Evolutionary conservation across 2,797 vertebrate species (phyloP), one percentile per base, ranked within the genome.

Genomic region (Paedocypris micromegethes): DNA sequence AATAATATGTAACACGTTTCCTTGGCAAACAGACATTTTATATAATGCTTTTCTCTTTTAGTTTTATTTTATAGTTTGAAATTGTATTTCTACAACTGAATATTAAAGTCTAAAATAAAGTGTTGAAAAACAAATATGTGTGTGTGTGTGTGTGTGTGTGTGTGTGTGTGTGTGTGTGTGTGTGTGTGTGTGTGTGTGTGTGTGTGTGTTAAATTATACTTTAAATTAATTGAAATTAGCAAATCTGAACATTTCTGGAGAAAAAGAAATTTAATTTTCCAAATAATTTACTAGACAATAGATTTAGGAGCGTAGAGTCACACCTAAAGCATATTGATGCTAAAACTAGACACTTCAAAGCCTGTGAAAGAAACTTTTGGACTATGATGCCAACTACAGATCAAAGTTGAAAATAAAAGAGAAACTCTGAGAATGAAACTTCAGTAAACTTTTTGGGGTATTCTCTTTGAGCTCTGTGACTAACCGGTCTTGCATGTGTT

Each of bases 401-500:
- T 49, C 9, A n/a, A 58, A 49, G 6, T n/a, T 23, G 4, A 43
- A 7, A 51, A 37, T 49, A 44, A 48, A 48, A 57, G 64, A 57
- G 49, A 67, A 6, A 37, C 41, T 7, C 6, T 67, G 47, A 67
- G 23, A 23, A 23, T 23, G 23, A 23, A 23, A n/a, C 9, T 46
- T 4, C 5, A 4, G 4, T 50, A n/a, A 50, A 39, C 39, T 58
- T 58, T 23, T 44, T 6, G 1, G 46, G 43, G 2, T 4, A 54
- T 8, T 56, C n/a, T 49, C 40, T 42, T 39, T 8, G 6, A 39
- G n/a, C n/a, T 37, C 4, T 43, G 9, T 5, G 45, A 45, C 48
- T 4, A 58, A 90, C 88, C 85, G 85, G 66, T 69, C 68, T 37
- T 46, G 72, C 1, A 49, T 59, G 8, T 72, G 75, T 41, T 66